Evolutionary conservation across 2,113 vertebrate species (phyloP).

Genomic region (Plectropomus leopardus): DNA sequence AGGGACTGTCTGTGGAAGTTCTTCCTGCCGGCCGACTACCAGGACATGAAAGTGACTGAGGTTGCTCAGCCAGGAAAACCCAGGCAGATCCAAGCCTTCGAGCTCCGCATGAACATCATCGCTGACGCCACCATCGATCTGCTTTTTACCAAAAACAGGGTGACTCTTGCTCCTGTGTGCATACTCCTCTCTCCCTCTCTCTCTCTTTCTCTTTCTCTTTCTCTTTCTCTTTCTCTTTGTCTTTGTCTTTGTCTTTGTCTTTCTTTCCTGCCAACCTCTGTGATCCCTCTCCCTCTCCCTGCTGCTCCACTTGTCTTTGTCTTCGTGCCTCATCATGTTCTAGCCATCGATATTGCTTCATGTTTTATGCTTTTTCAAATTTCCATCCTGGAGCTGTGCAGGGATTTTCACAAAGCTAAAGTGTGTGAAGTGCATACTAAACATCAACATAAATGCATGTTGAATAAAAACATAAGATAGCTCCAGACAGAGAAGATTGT

Average conservation of each 20-base stretch:
- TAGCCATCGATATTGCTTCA: conserved; percentile 58
- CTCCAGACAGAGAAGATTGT: conserved; percentile 6
- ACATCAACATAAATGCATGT: conserved; percentile 21
- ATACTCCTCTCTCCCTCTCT: background rate
- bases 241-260: background rate
- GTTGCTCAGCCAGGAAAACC: conserved; percentile 91
- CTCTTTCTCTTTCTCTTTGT: no score
- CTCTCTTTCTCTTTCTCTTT: no score
- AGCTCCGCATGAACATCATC: conserved; percentile 99
- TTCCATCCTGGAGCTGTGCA: conserved; percentile 30
- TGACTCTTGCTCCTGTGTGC: conserved; percentile 69
- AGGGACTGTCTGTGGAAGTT: conserved; percentile 99
- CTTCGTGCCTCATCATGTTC: conserved; percentile 40
- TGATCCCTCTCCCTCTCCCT: conserved; percentile 41
- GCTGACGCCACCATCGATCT: conserved; percentile 98
- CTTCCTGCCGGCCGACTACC: conserved; percentile 97
- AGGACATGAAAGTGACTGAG: conserved; percentile 95
- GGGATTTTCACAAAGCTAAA: conserved; percentile 40
- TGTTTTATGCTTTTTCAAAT: conserved; percentile 72
- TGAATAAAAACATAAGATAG: conserved; percentile 32
- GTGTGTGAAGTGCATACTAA: conserved; percentile 56
- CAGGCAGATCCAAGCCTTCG: conserved; percentile 97
- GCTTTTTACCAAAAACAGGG: conserved; percentile 99
- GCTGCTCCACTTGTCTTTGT: conserved; percentile 36
- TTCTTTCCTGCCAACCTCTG: background rate